A percentile compares a stretch with the other conserved stretches of the same genome.
Evolutionary conservation across 2,888 invertebrate species (phyloP).

Genomic region (Morpho achilles): DNA sequence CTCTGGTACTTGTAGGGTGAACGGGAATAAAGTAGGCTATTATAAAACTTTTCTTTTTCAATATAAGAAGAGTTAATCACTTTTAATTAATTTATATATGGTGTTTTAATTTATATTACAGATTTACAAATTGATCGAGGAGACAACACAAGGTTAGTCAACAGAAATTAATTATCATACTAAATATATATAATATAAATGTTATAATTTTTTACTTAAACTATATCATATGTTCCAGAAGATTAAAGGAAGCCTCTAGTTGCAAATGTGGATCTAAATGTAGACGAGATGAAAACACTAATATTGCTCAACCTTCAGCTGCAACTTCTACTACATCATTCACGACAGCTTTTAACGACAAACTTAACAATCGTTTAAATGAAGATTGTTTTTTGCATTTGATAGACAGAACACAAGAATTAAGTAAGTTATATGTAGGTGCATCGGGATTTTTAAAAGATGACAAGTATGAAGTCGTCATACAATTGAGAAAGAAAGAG

Average conservation of each 20-base stretch:
- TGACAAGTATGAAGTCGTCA: constrained; percentile 65
- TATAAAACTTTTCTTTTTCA: too few species aligned
- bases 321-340: constrained; percentile 49
- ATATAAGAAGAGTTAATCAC: too few species aligned
- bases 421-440: constrained; percentile 63
- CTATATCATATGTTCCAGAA: not conserved
- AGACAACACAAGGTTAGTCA: not conserved
- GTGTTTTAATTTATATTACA: not conserved
- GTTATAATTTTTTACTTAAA: too few species aligned
- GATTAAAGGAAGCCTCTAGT: not conserved
- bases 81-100: not conserved
- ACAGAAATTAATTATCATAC: not conserved
- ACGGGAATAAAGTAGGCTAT: too few species aligned
- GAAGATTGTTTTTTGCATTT: constrained; percentile 33
- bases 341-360: constrained; percentile 44
- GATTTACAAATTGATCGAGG: not conserved
- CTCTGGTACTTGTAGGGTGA: too few species aligned
- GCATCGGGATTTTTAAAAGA: constrained; percentile 58
- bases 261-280: constrained; percentile 8
- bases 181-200: too few species aligned
- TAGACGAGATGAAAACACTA: constrained; percentile 21
- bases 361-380: constrained; percentile 38
- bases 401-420: constrained; percentile 33
- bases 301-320: constrained; percentile 33
- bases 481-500: constrained; percentile 64